These are phyloP conservation scores for Torymus tubicola DNA, from an alignment of 2,888 invertebrate species.

Conservation along the genomic window DNA sequence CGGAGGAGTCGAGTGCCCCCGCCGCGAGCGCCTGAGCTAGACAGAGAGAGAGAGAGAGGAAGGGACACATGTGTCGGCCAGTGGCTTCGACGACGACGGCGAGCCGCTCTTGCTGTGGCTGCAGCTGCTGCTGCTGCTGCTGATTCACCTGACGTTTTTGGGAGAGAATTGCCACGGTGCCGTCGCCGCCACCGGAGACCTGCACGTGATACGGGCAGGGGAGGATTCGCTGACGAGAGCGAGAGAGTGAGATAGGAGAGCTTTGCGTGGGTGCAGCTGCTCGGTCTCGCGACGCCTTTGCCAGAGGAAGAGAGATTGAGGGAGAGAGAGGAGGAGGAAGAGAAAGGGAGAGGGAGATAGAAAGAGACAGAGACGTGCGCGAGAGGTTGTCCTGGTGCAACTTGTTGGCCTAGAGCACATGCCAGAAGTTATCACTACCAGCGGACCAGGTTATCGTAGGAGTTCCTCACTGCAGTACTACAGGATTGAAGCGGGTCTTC, in stretches of 20 bases:
- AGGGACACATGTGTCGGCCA: constrained; percentile 42
- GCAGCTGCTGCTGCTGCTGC: background rate
- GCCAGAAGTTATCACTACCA: constrained; percentile 37
- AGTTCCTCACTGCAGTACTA: constrained; percentile 5
- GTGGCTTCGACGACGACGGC: background rate
- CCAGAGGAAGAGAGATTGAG: background rate
- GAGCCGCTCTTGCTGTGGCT: background rate
- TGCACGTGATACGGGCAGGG: constrained; percentile 28
- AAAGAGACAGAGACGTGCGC: background rate
- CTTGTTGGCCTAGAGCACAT: constrained; percentile 28
- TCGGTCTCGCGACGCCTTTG: constrained; percentile 21
- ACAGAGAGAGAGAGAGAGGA: background rate
- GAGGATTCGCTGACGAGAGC: background rate
- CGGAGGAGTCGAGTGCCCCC: too few species aligned
- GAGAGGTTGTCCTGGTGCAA: constrained; percentile 27
- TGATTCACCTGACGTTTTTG: constrained; percentile 9
- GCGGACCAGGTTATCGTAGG: background rate
- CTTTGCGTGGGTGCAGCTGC: constrained; percentile 48
- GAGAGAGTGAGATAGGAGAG: constrained; percentile 14
- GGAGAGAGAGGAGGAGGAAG: constrained; percentile 1
- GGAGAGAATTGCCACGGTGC: too few species aligned
- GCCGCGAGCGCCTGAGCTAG: too few species aligned
- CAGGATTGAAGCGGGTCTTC: constrained; percentile 9
- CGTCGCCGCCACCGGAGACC: background rate
- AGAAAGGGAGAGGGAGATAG: background rate